These are phyloP conservation scores for Mesorhabditis spiculigera DNA, from an alignment of 2,888 invertebrate genomes.

Conservation along the genomic window DNA sequence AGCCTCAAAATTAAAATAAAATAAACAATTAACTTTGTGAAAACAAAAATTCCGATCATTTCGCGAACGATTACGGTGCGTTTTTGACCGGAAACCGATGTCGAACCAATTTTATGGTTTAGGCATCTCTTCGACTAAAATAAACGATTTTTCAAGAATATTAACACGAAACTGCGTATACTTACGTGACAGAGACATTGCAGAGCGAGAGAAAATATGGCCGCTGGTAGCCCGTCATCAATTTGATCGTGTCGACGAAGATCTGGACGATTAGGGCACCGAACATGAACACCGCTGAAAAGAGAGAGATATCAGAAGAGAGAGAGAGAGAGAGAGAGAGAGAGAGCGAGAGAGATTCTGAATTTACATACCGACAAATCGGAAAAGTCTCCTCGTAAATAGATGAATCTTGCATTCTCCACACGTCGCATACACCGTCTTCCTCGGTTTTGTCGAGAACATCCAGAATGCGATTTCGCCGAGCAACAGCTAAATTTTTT, in stretches of 20 bases:
- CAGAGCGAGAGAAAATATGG: conserved; percentile 63
- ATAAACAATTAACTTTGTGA: neutral
- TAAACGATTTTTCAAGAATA: conserved; percentile 21
- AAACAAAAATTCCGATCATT: no score
- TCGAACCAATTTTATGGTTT: no score
- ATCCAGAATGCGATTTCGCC: no score
- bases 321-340: conserved; percentile 36
- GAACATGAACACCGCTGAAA: conserved; percentile 61
- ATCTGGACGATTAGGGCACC: conserved; percentile 61
- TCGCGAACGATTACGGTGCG: no score
- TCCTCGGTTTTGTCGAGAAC: no score
- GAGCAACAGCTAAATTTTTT: no score
- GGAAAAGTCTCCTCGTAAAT: conserved; percentile 59
- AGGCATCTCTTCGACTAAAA: no score
- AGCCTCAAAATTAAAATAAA: neutral
- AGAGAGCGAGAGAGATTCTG: neutral
- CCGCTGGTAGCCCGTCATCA: conserved; percentile 61
- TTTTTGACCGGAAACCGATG: no score
- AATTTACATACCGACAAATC: conserved; percentile 60
- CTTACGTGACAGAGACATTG: conserved; percentile 55
- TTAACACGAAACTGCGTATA: no score
- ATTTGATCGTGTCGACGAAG: no score
- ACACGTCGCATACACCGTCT: no score
- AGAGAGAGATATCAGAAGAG: conserved; percentile 57
- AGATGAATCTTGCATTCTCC: conserved; percentile 61